Evolutionary conservation across 2,797 vertebrate genomes (phyloP), one percentile per base, ranked within the genome.

Genomic region (Poliocrania exsul): DNA sequence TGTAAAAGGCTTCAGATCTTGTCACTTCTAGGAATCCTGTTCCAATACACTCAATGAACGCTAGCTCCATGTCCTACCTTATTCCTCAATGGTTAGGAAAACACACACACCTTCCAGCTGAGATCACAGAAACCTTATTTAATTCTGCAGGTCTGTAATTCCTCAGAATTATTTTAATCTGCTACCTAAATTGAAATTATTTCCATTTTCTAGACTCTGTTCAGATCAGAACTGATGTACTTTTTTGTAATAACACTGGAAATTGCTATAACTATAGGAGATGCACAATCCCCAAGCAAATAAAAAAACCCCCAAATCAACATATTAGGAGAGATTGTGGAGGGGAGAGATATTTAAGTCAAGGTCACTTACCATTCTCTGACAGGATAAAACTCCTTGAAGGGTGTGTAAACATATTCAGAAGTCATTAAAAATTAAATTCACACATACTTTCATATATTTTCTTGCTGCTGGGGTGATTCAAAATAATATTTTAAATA

Each of bases 401-500:
- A 91, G 7, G 58, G 9, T 38, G 9, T 46, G 47, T 56, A 64
- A 93, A 75, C 37, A 49, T 46, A 88, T 65, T 75, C 16, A 31
- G 60, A 92, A 79, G 20, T 44, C 18, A 75, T 42, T 78, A 79
- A 70, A 88, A 90, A 84, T 46, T 61, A 81, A 78, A 85, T 58
- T 87, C 8, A 53, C 2, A 1, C 25, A 54, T 25, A 80, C 15
- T 92, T 89, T 62, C 25, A 11, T 44, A 81, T 61, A 10, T 47
- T 77, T 81, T 81, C 65, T 86, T 62, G 47, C 42, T 72, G 54
- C 29, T 53, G 25, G 50, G 4, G 2, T 83, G 6, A 49, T 78
- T 87, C 42, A 86, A 86, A 92, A 72, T 49, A 86, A 53, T 37
- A 26, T 90, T 64, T 73, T 72, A 90, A 90, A 81, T 60, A 77